Conservation (phyloP, 2,113 vertebrate genomes). For the Zeus faber region DNA sequence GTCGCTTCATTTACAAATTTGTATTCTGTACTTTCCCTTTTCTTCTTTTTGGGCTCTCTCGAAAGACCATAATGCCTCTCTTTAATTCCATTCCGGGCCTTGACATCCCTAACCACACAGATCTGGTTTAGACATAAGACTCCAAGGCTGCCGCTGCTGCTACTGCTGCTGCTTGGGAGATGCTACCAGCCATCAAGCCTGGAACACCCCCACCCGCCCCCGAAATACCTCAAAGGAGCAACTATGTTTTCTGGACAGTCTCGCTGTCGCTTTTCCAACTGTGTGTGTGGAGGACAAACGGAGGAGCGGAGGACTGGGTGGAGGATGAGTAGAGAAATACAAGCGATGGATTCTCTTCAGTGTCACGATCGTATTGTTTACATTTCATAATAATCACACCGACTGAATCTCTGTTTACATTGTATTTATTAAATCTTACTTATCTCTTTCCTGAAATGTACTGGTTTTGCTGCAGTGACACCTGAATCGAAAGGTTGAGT, state of each 20-base stretch:
- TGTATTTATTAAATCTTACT: too few species aligned
- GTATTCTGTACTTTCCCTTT: neutral
- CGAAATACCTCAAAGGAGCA: neutral
- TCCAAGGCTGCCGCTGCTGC: neutral
- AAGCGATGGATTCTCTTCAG: too few species aligned
- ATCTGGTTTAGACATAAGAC: constrained; percentile 24
- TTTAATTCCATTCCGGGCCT: constrained; percentile 41
- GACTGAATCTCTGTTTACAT: too few species aligned
- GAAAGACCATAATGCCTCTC: constrained; percentile 48
- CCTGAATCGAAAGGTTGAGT: too few species aligned
- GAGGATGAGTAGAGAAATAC: too few species aligned
- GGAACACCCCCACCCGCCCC: neutral
- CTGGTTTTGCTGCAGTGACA: too few species aligned
- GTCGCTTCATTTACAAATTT: constrained; percentile 52
- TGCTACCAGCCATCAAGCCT: neutral
- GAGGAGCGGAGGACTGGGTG: neutral
- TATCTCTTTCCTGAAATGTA: too few species aligned
- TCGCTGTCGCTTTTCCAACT: neutral
- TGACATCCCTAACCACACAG: constrained; percentile 28
- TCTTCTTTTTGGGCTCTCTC: constrained; percentile 10
- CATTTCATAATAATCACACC: too few species aligned
- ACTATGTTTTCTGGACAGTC: neutral
- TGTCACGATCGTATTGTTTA: too few species aligned
- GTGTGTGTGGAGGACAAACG: constrained; percentile 13
- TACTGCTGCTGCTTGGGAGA: neutral